phyloP scores from a whole-genome alignment of 2,888 invertebrate genomes.

The Penaeus monodon region DNA sequence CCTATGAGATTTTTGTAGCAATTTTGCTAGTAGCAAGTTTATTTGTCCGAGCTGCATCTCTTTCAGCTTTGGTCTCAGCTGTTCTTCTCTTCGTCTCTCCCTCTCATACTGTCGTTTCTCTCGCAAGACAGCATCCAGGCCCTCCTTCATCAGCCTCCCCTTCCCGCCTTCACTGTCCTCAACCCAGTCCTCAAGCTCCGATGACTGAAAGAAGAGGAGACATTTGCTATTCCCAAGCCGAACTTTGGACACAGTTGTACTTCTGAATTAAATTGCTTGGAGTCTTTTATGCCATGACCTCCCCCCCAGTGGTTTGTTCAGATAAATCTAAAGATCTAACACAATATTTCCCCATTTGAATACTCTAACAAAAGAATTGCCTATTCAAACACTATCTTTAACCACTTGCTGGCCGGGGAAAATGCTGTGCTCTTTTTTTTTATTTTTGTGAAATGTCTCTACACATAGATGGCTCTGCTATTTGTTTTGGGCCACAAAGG shows the following conservation, averaged over 20 bases:
- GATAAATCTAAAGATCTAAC: too few relatives aligned
- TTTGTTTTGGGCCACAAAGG: too few relatives aligned
- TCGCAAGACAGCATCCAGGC: conserved; percentile 49
- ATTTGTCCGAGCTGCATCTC: conserved; percentile 39
- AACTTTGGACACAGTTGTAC: neutral
- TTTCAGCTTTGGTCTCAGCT: conserved; percentile 49
- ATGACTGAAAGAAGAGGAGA: conserved; percentile 25
- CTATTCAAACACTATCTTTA: too few relatives aligned
- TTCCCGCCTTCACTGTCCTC: conserved; percentile 57
- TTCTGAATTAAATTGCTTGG: too few relatives aligned
- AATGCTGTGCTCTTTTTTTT: too few relatives aligned
- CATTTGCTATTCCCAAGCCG: neutral
- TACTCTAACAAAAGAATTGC: too few relatives aligned
- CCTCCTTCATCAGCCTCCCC: conserved; percentile 51
- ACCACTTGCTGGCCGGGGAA: too few relatives aligned
- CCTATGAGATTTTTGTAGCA: conserved; percentile 61
- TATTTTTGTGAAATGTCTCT: too few relatives aligned
- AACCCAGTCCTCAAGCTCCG: conserved; percentile 57
- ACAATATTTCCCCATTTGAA: too few relatives aligned
- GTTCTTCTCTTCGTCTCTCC: conserved; percentile 37
- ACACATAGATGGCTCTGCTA: too few relatives aligned
- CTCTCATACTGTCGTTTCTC: conserved; percentile 54
- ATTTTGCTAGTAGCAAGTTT: conserved; percentile 48
- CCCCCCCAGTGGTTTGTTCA: too few relatives aligned
- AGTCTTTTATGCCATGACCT: neutral